Percentiles rank a stretch among this genome's conserved stretches.
phyloP scores from a whole-genome alignment of 2,888 invertebrate genomes.

The Caenorhabditis auriculariae region DNA sequence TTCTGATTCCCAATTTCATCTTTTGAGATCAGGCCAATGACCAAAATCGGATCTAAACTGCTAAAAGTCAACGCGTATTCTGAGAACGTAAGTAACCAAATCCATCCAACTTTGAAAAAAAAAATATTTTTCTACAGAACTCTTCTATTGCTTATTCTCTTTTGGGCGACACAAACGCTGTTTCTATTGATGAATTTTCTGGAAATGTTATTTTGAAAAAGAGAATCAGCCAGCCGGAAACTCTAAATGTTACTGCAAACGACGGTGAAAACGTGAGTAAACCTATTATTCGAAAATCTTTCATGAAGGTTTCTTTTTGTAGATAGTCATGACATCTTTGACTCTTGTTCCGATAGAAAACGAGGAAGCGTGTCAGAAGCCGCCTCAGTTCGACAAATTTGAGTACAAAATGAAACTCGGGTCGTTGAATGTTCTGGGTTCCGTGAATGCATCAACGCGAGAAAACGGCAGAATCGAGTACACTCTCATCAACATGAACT shows the following conservation, averaged over 20 bases:
- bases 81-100: slow-evolving; percentile 14
- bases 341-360: slow-evolving; percentile 18
- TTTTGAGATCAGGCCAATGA: too few species aligned
- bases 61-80: slow-evolving; percentile 27
- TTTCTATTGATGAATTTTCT: slow-evolving; percentile 28
- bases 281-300: background rate
- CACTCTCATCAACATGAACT: slow-evolving; percentile 40
- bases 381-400: slow-evolving; percentile 32
- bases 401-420: slow-evolving; percentile 39
- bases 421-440: slow-evolving; percentile 30
- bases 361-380: slow-evolving; percentile 13
- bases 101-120: background rate
- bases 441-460: slow-evolving; percentile 21
- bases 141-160: slow-evolving; percentile 25
- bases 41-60: slow-evolving; percentile 30
- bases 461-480: slow-evolving; percentile 25
- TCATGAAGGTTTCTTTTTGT: background rate
- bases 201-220: slow-evolving; percentile 30
- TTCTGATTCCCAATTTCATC: slow-evolving; percentile 30
- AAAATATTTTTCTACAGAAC: slow-evolving; percentile 10
- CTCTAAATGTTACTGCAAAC: slow-evolving; percentile 36
- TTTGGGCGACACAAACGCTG: slow-evolving; percentile 20
- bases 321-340: slow-evolving; percentile 27
- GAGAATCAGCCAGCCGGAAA: slow-evolving; percentile 22
- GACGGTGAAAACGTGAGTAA: slow-evolving; percentile 29